Conservation (phyloP, 2,113 vertebrate genomes). For the Semnornis frantzii region DNA sequence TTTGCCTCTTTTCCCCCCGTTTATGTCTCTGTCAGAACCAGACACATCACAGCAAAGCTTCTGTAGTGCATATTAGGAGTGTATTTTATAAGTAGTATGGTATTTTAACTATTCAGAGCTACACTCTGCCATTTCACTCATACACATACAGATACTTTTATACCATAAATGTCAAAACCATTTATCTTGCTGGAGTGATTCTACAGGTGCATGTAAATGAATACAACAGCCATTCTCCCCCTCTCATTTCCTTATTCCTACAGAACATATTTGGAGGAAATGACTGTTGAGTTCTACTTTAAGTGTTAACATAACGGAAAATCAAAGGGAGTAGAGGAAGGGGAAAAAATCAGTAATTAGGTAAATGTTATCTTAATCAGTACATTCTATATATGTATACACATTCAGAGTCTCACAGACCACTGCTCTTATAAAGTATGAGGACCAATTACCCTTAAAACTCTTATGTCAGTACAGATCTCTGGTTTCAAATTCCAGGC, state of each 20-base stretch:
- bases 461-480: background rate
- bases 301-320: background rate
- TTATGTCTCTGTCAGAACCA: background rate
- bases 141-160: background rate
- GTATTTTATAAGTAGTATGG: background rate
- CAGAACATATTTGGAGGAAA: background rate
- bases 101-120: background rate
- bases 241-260: background rate
- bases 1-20: background rate
- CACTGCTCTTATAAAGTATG: rapidly evolving
- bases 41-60: background rate
- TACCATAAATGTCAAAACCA: background rate
- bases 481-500: background rate
- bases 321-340: background rate
- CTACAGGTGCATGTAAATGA: background rate
- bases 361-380: background rate
- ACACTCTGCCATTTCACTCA: background rate
- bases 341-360: background rate
- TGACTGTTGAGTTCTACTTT: background rate
- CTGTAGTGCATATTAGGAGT: background rate
- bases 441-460: background rate
- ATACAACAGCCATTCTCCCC: background rate
- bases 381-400: background rate
- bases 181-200: background rate
- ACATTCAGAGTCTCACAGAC: background rate